Evolutionary conservation across 1,140 invertebrate species (phyloP).

Genomic region (Drosophila watanabei): DNA sequence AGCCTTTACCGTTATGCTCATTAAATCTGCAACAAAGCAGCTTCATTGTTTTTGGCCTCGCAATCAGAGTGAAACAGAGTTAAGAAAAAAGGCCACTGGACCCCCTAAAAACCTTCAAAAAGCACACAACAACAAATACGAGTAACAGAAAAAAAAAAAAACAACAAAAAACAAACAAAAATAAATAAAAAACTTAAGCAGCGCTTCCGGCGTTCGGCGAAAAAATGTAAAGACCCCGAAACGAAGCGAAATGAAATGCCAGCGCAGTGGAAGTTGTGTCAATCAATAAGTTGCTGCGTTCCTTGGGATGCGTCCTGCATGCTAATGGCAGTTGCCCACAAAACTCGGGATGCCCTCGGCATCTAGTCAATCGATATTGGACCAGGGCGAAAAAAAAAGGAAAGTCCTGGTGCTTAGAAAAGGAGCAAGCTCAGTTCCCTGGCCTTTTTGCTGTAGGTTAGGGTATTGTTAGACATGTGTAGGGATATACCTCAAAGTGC

Average conservation of each 20-base stretch:
- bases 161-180: slow-evolving; percentile 7
- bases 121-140: slow-evolving; percentile 17
- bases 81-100: slow-evolving; percentile 47
- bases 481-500: slow-evolving; percentile 9
- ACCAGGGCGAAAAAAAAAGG: slow-evolving; percentile 29
- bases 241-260: slow-evolving; percentile 54
- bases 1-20: slow-evolving; percentile 83
- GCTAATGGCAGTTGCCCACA: slow-evolving; percentile 57
- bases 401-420: slow-evolving; percentile 24
- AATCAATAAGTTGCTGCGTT: slow-evolving; percentile 80
- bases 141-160: slow-evolving; percentile 8
- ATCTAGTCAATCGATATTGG: slow-evolving; percentile 43
- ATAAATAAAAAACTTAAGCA: slow-evolving; percentile 61
- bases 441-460: slow-evolving; percentile 26
- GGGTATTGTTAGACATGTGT: slow-evolving; percentile 38
- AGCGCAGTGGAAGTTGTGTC: slow-evolving; percentile 80
- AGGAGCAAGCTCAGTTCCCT: neutral
- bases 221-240: slow-evolving; percentile 54
- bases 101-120: slow-evolving; percentile 31
- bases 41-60: slow-evolving; percentile 58
- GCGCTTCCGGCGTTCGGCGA: slow-evolving; percentile 80
- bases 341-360: slow-evolving; percentile 15
- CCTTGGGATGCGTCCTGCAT: slow-evolving; percentile 73
- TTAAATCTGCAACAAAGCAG: slow-evolving; percentile 75
- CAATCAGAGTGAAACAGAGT: slow-evolving; percentile 61